phyloP scores from a whole-genome alignment of 92 coral and sea anemone species.

The Palythoa grandiflora region DNA sequence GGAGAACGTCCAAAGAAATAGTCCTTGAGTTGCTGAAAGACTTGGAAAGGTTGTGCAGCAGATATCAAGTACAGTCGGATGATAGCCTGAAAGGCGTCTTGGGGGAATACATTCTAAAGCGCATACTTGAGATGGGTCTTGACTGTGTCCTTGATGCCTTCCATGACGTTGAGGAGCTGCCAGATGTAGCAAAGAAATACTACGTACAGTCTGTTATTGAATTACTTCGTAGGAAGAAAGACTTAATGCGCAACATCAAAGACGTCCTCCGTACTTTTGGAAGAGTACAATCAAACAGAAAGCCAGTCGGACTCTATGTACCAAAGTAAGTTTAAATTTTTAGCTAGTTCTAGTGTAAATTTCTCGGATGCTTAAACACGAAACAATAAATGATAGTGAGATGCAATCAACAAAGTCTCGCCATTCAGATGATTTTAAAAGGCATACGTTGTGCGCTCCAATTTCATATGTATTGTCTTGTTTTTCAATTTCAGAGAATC shows the following conservation, averaged over 20 bases:
- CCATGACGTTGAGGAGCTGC: background rate
- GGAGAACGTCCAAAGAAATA: background rate
- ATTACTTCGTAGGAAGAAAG: background rate
- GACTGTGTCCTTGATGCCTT: conserved; percentile 1
- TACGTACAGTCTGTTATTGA: conserved; percentile 23
- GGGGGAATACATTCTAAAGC: background rate
- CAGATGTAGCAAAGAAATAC: background rate
- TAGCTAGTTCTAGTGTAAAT: background rate
- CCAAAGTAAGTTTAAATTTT: conserved; percentile 1
- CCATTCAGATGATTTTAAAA: too few relatives aligned
- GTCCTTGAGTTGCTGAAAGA: background rate
- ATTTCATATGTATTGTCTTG: too few relatives aligned
- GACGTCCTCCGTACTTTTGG: conserved; percentile 12
- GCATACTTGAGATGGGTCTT: conserved; percentile 15
- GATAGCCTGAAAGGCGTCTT: conserved; percentile 10
- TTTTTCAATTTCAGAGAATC: too few relatives aligned
- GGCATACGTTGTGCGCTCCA: too few relatives aligned
- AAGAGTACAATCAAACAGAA: background rate
- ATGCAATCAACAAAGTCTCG: too few relatives aligned
- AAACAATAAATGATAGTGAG: too few relatives aligned
- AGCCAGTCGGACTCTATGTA: background rate
- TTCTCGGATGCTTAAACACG: background rate
- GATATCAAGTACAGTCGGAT: background rate
- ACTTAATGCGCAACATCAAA: conserved; percentile 3
- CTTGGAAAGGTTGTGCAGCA: background rate